These are phyloP conservation scores for Sarotherodon lohbergeri DNA, from an alignment of 2,113 vertebrate species.

Conservation along the genomic window DNA sequence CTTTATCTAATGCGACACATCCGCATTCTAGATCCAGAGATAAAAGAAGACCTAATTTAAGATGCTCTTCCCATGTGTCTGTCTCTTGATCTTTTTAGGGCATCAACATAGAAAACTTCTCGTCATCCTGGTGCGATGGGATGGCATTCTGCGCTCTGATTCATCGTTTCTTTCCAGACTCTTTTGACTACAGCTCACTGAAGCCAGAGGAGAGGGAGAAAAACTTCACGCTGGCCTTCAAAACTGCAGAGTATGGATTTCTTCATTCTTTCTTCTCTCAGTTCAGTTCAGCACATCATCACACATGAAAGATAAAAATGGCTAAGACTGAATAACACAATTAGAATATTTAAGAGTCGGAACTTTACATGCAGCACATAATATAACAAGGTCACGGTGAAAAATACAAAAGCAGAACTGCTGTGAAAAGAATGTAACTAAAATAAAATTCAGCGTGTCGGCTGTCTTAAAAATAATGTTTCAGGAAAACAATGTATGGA, in stretches of 20 bases:
- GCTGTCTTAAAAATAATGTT: background rate
- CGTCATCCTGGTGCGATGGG: conserved; percentile 74
- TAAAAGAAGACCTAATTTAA: background rate
- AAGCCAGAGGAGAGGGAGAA: conserved; percentile 64
- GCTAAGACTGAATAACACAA: background rate
- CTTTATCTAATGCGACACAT: background rate
- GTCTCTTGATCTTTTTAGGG: conserved; percentile 45
- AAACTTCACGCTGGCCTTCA: conserved; percentile 75
- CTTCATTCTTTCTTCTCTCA: background rate
- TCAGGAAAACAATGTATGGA: background rate
- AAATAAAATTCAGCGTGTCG: background rate
- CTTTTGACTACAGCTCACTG: conserved; percentile 73
- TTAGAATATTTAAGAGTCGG: background rate
- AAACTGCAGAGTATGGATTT: conserved; percentile 68
- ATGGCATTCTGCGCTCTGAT: conserved; percentile 76
- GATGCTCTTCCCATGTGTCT: background rate
- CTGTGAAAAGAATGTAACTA: background rate
- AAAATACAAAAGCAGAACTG: background rate
- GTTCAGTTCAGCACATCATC: background rate
- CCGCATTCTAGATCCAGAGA: background rate
- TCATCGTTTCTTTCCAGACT: conserved; percentile 74
- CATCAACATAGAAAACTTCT: conserved; percentile 76
- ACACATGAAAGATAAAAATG: background rate
- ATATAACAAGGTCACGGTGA: background rate
- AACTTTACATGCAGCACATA: background rate